phyloP scores from a whole-genome alignment of 2,888 invertebrate genomes.

The Tetrapedia diversipes region DNA sequence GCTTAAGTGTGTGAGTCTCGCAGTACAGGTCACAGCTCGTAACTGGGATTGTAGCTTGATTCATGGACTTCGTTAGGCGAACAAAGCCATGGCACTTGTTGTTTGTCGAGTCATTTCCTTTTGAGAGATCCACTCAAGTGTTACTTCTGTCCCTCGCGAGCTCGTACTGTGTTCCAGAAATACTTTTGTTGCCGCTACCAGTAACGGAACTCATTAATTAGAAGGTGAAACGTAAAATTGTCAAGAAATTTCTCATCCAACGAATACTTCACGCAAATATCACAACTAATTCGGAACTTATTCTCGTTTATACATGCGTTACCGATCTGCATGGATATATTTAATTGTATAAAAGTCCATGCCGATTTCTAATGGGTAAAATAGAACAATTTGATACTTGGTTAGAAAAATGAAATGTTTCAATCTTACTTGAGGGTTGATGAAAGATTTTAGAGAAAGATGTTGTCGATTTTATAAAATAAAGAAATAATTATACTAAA shows the following conservation, averaged over 20 bases:
- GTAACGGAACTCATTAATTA: slow-evolving; percentile 43
- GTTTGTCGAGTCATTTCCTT: slow-evolving; percentile 62
- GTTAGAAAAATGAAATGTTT: no score
- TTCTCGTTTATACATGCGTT: background rate
- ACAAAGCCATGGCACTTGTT: slow-evolving; percentile 58
- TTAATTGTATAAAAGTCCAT: no score
- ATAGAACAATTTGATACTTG: no score
- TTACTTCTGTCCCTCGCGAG: slow-evolving; percentile 45
- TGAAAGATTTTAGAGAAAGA: no score
- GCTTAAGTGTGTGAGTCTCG: slow-evolving; percentile 1
- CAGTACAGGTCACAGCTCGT: slow-evolving; percentile 9
- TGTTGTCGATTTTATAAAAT: no score
- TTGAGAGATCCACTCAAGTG: slow-evolving; percentile 51
- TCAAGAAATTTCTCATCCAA: background rate
- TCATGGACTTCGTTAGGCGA: slow-evolving; percentile 56
- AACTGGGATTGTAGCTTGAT: slow-evolving; percentile 46
- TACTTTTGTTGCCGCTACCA: slow-evolving; percentile 23
- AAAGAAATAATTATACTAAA: no score
- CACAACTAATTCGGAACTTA: background rate
- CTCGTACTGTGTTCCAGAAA: slow-evolving; percentile 45
- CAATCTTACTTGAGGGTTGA: no score
- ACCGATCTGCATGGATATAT: background rate
- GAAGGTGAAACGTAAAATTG: slow-evolving; percentile 1
- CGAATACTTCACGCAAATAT: background rate
- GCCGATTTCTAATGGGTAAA: no score